Conservation (phyloP, 2,888 invertebrate species). For the Drosophila prostipennis region DNA sequence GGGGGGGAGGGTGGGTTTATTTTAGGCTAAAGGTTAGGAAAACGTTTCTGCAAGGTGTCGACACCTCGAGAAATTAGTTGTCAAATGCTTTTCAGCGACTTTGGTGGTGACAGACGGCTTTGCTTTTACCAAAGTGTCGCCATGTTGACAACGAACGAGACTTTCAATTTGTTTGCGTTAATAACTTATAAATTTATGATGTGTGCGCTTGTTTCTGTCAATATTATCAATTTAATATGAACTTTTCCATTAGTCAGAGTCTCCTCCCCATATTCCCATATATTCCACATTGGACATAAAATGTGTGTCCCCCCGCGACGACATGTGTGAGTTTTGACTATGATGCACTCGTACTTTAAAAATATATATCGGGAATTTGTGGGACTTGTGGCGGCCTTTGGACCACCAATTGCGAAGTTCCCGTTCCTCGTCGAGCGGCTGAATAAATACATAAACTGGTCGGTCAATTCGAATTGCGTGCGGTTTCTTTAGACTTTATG, state of each 20-base stretch:
- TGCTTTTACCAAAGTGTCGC: conserved; percentile 71
- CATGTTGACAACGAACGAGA: conserved; percentile 50
- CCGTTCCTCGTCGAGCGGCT: conserved; percentile 37
- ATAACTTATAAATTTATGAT: conserved; percentile 68
- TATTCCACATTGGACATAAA: conserved; percentile 35
- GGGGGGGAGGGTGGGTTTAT: not conserved
- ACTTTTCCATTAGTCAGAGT: conserved; percentile 83
- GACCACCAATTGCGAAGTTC: conserved; percentile 68
- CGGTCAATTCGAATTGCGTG: conserved; percentile 65
- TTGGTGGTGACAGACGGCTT: conserved; percentile 67
- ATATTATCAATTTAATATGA: conserved; percentile 83
- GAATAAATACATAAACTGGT: conserved; percentile 64
- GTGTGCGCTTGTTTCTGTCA: conserved; percentile 59
- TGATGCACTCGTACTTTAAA: conserved; percentile 49
- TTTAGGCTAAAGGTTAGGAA: not conserved
- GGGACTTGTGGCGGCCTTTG: conserved; percentile 12
- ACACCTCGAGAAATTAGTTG: conserved; percentile 71
- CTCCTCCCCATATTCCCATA: conserved; percentile 31
- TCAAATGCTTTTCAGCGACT: conserved; percentile 69
- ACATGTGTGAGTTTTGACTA: conserved; percentile 18
- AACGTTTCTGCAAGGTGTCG: conserved; percentile 61
- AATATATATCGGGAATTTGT: conserved; percentile 53
- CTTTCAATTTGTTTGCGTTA: conserved; percentile 49
- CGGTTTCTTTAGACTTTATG: conserved; percentile 51
- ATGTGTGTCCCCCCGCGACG: not conserved